These are phyloP conservation scores for Ornithoptera alexandrae DNA, from an alignment of 2,888 invertebrate species.

Conservation along the genomic window DNA sequence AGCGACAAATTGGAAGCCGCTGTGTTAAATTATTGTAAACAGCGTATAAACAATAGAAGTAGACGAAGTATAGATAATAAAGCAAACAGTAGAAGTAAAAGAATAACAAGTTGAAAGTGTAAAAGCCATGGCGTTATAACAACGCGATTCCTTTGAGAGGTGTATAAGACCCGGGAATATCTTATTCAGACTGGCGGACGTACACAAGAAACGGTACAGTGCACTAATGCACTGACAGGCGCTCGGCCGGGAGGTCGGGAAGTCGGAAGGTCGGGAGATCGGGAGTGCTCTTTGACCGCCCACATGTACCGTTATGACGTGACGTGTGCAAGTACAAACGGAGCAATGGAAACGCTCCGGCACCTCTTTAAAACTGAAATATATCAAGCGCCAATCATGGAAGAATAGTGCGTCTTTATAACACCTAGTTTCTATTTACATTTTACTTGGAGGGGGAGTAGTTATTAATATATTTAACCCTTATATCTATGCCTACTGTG, in stretches of 20 bases:
- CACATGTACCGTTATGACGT: slow-evolving; percentile 25
- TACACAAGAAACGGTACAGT: slow-evolving; percentile 10
- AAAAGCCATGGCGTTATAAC: slow-evolving; percentile 21
- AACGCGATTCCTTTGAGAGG: slow-evolving; percentile 26
- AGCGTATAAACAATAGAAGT: not conserved
- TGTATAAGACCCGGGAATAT: slow-evolving; percentile 21
- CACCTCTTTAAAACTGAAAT: slow-evolving; percentile 7
- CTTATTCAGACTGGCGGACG: slow-evolving; percentile 22
- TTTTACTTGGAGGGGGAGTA: too few relatives aligned
- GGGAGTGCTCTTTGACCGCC: slow-evolving; percentile 28
- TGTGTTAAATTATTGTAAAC: not conserved
- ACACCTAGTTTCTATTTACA: not conserved
- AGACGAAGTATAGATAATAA: not conserved
- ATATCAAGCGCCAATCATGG: slow-evolving; percentile 5
- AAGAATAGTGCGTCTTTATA: slow-evolving; percentile 14
- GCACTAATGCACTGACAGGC: slow-evolving; percentile 25
- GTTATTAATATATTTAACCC: too few relatives aligned
- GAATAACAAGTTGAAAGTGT: slow-evolving; percentile 15
- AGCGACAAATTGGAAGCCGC: not conserved
- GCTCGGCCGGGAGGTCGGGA: not conserved
- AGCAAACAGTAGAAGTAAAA: slow-evolving; percentile 1
- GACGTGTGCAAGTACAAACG: slow-evolving; percentile 27
- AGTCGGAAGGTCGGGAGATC: slow-evolving; percentile 5
- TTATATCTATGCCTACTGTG: too few relatives aligned
- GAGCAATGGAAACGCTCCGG: slow-evolving; percentile 22